A percentile compares a stretch with the other conserved stretches of the same genome.
Conservation (phyloP, 1,140 invertebrate species). For the Saxidomus purpurata region DNA sequence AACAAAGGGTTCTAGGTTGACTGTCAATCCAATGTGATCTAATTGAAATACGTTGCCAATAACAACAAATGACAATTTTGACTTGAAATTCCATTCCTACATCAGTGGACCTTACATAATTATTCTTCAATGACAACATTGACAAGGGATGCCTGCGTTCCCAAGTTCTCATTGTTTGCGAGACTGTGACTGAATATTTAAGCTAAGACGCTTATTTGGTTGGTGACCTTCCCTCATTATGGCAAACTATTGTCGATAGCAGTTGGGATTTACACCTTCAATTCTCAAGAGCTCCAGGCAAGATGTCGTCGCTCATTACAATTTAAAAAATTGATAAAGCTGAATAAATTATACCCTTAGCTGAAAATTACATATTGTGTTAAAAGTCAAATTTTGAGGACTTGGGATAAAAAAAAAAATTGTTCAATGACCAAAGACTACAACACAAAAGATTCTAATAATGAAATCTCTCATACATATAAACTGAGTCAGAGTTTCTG, state of each 20-base stretch:
- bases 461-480: too few relatives aligned
- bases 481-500: too few relatives aligned
- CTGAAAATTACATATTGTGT: constrained; percentile 7
- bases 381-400: constrained; percentile 7
- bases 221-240: constrained; percentile 4
- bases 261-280: neutral
- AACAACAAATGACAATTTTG: constrained; percentile 43
- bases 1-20: constrained; percentile 15
- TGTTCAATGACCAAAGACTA: neutral
- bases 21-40: constrained; percentile 25
- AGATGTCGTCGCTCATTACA: neutral
- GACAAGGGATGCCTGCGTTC: neutral
- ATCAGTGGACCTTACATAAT: constrained; percentile 1
- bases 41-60: constrained; percentile 44
- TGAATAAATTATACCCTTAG: constrained; percentile 25
- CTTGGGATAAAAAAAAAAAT: neutral
- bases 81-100: constrained; percentile 40
- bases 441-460: neutral
- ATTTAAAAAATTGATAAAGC: constrained; percentile 2
- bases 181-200: neutral
- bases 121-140: neutral
- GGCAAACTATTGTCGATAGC: neutral
- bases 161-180: constrained; percentile 8
- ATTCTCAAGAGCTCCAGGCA: neutral
- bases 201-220: neutral